Conservation (phyloP, 2,797 vertebrate genomes). For the Peromyscus melanophrys region DNA sequence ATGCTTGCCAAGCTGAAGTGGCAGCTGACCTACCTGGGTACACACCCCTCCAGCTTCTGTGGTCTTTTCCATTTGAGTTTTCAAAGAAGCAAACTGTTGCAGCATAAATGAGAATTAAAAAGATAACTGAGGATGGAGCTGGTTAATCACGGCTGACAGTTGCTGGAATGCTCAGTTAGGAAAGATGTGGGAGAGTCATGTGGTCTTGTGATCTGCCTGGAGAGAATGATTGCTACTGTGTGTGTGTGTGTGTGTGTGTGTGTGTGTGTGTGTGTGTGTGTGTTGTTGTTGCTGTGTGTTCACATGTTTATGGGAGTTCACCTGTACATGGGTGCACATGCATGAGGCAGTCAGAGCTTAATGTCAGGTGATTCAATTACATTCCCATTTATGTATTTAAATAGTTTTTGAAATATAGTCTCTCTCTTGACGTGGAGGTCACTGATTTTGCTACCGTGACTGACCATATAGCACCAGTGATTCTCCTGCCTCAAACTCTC, state of each 20-base stretch:
- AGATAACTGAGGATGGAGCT: background rate
- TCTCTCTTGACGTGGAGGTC: background rate
- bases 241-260: background rate
- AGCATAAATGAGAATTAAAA: background rate
- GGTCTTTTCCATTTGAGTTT: background rate
- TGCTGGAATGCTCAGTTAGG: background rate
- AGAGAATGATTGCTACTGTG: background rate
- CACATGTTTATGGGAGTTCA: background rate
- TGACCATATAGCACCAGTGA: background rate
- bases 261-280: background rate
- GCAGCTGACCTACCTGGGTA: background rate
- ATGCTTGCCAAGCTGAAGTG: background rate
- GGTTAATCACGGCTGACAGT: background rate
- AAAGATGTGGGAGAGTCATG: background rate
- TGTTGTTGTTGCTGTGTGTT: background rate
- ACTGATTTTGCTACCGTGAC: background rate
- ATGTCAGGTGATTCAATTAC: background rate
- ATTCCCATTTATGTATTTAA: background rate
- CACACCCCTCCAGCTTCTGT: background rate
- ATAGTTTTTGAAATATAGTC: background rate
- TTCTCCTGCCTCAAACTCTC: background rate
- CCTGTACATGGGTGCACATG: background rate
- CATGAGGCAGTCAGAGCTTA: background rate
- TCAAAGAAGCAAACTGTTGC: conserved; percentile 15
- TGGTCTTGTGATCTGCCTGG: background rate